A percentile compares a stretch with the other conserved stretches of the same genome.
phyloP scores from a whole-genome alignment of 2,888 invertebrate genomes.

The Marasmarcha lunaedactyla region DNA sequence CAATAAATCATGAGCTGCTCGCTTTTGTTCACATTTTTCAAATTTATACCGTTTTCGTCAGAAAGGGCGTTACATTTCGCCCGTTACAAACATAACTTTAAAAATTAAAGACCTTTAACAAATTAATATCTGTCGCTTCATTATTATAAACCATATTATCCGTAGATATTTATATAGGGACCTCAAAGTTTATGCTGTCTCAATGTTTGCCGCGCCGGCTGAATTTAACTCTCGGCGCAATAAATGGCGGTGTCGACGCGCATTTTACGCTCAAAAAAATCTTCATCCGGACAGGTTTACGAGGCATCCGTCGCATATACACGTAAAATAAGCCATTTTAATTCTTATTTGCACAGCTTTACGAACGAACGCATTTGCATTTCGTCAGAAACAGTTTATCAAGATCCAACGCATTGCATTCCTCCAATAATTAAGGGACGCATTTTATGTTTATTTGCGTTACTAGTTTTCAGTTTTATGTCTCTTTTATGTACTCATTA shows the following conservation, averaged over 20 bases:
- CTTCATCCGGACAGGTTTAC: constrained; percentile 1
- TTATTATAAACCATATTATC: constrained; percentile 18
- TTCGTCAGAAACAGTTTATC: constrained; percentile 23
- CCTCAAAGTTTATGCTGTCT: constrained; percentile 21
- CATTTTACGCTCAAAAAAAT: constrained; percentile 1
- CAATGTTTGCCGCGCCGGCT: constrained; percentile 1
- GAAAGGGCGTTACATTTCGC: constrained; percentile 19
- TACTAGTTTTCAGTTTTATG: constrained; percentile 22
- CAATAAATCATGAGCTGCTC: constrained; percentile 64
- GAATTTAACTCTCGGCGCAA: background rate
- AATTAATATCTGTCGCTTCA: background rate
- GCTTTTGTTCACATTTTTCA: constrained; percentile 57
- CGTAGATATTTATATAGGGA: constrained; percentile 32
- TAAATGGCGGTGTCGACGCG: background rate
- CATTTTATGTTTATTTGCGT: constrained; percentile 18
- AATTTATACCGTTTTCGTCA: constrained; percentile 27
- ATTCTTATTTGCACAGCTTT: background rate
- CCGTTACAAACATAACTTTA: constrained; percentile 8
- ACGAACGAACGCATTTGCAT: constrained; percentile 16
- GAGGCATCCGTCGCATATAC: background rate
- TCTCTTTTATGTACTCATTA: constrained; percentile 25
- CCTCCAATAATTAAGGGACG: constrained; percentile 22
- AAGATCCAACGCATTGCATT: constrained; percentile 20
- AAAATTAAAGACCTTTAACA: background rate
- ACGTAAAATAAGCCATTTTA: background rate